Percentiles rank a stretch among this genome's conserved stretches.
phyloP scores from a whole-genome alignment of 2,113 vertebrate species.

The Eira barbara region DNA sequence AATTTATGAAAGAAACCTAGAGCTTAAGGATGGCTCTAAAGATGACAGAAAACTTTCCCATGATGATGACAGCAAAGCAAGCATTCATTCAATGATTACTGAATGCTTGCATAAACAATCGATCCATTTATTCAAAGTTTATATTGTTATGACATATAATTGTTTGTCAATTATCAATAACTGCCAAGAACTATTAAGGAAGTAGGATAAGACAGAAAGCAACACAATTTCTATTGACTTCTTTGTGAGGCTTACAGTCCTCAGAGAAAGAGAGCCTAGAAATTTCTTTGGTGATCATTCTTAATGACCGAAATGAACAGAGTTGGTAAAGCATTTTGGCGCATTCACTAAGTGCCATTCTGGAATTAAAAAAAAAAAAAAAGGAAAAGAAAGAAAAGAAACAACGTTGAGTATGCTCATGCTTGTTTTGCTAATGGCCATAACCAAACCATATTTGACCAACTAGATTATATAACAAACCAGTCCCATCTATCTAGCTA shows the following conservation, averaged over 20 bases:
- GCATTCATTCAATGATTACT: neutral
- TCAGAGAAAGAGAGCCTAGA: neutral
- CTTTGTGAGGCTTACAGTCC: neutral
- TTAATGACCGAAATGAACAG: neutral
- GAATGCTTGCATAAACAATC: neutral
- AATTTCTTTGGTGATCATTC: conserved; percentile 1
- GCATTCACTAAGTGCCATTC: neutral
- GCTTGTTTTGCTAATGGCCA: neutral
- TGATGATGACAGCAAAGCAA: neutral
- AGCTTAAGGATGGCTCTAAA: neutral
- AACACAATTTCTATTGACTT: neutral
- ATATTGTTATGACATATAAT: neutral
- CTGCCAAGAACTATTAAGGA: neutral
- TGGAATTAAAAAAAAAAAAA: neutral
- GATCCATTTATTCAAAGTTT: neutral
- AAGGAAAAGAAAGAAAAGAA: neutral
- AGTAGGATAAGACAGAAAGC: neutral
- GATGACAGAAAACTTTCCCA: neutral
- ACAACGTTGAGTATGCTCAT: neutral
- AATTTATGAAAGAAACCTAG: neutral
- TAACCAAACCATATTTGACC: neutral
- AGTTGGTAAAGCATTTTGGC: neutral
- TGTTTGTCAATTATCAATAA: neutral
- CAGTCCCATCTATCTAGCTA: neutral
- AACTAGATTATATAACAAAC: neutral